Evolutionary conservation across 1,140 invertebrate genomes (phyloP).

Genomic region (Tetragonula clypearis): DNA sequence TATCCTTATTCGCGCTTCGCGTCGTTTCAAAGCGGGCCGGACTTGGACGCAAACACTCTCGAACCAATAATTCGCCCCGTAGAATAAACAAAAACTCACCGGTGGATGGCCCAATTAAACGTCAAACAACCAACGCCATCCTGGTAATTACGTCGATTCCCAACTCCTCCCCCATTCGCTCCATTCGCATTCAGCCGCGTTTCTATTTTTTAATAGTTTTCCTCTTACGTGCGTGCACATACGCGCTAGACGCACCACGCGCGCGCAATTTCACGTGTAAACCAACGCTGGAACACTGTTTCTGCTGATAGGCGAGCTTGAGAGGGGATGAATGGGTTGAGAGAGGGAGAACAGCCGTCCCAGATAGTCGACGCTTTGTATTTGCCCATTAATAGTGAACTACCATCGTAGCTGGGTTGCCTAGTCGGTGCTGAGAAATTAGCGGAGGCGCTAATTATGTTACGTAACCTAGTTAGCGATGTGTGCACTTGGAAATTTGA

Average conservation of each 20-base stretch:
- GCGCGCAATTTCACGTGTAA: constrained; percentile 12
- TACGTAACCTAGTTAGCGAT: constrained; percentile 77
- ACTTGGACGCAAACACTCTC: background rate
- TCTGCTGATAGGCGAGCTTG: constrained; percentile 29
- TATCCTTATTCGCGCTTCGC: background rate
- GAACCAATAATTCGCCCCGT: background rate
- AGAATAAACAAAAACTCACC: background rate
- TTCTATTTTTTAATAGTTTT: constrained; percentile 19
- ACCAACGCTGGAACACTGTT: constrained; percentile 5
- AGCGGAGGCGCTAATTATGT: constrained; percentile 78
- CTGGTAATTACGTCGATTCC: background rate
- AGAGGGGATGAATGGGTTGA: background rate
- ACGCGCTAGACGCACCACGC: background rate
- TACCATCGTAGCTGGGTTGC: constrained; percentile 73
- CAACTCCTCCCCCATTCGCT: too few species aligned
- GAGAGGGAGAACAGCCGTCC: constrained; percentile 51
- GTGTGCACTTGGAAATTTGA: constrained; percentile 73
- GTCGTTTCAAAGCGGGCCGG: background rate
- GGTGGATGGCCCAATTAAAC: background rate
- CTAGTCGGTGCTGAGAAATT: constrained; percentile 77
- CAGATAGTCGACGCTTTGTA: constrained; percentile 77
- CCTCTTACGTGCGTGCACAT: background rate
- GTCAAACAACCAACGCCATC: background rate
- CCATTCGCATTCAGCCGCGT: background rate
- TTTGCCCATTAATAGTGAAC: constrained; percentile 80